Conservation (phyloP, 1,140 invertebrate species). For the Aphelenchoides fujianensis region DNA sequence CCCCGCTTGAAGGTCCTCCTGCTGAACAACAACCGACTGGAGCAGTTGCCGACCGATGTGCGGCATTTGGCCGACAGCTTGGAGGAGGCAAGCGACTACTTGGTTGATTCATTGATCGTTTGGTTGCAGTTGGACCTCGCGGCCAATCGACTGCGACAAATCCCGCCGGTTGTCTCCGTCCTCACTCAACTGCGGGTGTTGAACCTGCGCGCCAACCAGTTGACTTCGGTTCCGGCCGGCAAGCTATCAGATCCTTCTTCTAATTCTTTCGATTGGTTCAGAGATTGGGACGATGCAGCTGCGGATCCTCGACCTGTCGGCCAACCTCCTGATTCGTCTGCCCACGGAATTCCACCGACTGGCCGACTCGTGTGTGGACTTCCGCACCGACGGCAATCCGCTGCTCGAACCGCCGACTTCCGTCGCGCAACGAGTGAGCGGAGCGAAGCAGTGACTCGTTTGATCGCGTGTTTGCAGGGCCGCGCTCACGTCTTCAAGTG, state of each 20-base stretch:
- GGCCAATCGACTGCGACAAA: conserved; percentile 6
- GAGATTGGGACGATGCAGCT: conserved; percentile 23
- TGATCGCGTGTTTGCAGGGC: conserved; percentile 19
- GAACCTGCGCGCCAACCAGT: conserved; percentile 96
- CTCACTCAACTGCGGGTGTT: conserved; percentile 75
- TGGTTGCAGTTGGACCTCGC: conserved; percentile 21
- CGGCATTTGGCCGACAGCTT: conserved; percentile 13
- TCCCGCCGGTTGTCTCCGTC: conserved; percentile 17
- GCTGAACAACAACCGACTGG: conserved; percentile 8
- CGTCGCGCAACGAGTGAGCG: conserved; percentile 9
- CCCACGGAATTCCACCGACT: conserved; percentile 19
- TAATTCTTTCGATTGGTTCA: conserved; percentile 10
- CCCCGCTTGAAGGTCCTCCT: conserved; percentile 16
- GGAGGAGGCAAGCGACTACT: too few species aligned
- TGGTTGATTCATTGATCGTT: too few species aligned
- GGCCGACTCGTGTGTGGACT: conserved; percentile 19
- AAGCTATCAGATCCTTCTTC: not conserved
- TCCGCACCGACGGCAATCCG: conserved; percentile 22
- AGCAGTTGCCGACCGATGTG: conserved; percentile 11
- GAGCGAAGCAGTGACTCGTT: not conserved
- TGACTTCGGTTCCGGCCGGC: conserved; percentile 80
- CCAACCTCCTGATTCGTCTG: conserved; percentile 19
- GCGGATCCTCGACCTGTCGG: conserved; percentile 18
- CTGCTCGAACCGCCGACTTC: conserved; percentile 16
- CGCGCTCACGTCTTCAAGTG: conserved; percentile 29